phyloP scores from a whole-genome alignment of 2,888 invertebrate genomes.

The Drosophila rellima region DNA sequence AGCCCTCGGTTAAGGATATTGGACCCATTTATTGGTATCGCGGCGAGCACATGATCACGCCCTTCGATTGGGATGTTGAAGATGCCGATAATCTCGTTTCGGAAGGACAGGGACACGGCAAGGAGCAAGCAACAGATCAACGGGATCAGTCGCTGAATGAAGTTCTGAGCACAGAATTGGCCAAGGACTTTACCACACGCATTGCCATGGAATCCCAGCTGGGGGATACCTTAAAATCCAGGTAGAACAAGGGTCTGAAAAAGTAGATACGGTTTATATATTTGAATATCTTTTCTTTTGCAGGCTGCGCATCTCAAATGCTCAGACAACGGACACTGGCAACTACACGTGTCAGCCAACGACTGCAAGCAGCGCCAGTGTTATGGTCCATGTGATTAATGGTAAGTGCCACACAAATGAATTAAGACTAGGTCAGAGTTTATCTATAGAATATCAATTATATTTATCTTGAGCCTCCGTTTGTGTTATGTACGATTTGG shows the following conservation, averaged over 20 bases:
- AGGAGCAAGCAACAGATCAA: conserved; percentile 1
- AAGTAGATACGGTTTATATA: no score
- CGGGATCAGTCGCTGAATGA: conserved; percentile 51
- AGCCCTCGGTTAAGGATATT: conserved; percentile 89
- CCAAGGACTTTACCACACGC: conserved; percentile 81
- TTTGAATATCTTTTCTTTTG: conserved; percentile 11
- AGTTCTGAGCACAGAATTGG: conserved; percentile 74
- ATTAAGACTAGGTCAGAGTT: no score
- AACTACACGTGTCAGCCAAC: conserved; percentile 96
- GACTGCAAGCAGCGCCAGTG: conserved; percentile 92
- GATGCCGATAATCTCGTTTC: conserved; percentile 64
- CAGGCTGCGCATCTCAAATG: conserved; percentile 90
- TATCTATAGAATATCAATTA: not conserved
- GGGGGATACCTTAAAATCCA: conserved; percentile 91
- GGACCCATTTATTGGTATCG: conserved; percentile 91
- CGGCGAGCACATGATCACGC: conserved; percentile 86
- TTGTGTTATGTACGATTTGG: not conserved
- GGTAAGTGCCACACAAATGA: conserved; percentile 87
- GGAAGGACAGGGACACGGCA: conserved; percentile 8
- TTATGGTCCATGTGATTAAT: conserved; percentile 95
- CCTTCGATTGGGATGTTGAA: conserved; percentile 72
- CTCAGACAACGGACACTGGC: conserved; percentile 92
- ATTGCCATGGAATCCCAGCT: conserved; percentile 85
- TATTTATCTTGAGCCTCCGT: not conserved
- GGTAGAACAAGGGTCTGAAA: conserved; percentile 59